Conservation (phyloP, 2,113 vertebrate species). For the Vireo altiloquus region DNA sequence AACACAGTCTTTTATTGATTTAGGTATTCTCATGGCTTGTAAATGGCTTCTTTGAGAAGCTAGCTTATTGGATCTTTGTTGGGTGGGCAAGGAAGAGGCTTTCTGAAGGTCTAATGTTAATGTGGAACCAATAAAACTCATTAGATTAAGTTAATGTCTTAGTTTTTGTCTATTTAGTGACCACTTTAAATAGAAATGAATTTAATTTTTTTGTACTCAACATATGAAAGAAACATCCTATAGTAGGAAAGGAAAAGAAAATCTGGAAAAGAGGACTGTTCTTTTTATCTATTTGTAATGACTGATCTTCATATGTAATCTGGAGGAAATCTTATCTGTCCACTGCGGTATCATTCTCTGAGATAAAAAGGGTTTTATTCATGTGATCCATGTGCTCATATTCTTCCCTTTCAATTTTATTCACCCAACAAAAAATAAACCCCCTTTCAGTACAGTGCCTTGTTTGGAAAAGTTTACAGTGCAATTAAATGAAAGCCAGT, state of each 20-base stretch:
- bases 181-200: not conserved
- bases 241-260: too few relatives aligned
- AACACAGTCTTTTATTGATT: not conserved
- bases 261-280: not conserved
- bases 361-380: not conserved
- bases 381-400: not conserved
- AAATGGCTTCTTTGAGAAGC: not conserved
- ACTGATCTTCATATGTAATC: not conserved
- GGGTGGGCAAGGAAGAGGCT: not conserved
- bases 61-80: not conserved
- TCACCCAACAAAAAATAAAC: not conserved
- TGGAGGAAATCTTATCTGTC: not conserved
- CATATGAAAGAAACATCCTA: too few relatives aligned
- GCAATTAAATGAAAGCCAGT: not conserved
- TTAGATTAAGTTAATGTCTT: not conserved
- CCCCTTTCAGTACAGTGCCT: not conserved
- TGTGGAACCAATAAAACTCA: not conserved
- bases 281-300: not conserved
- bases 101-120: not conserved
- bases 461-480: not conserved
- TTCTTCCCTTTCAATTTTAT: not conserved
- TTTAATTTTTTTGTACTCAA: not conserved
- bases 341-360: not conserved
- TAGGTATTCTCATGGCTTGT: not conserved
- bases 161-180: slow-evolving; percentile 8